phyloP scores from a whole-genome alignment of 2,113 vertebrate species.

The Limnothrissa miodon region DNA sequence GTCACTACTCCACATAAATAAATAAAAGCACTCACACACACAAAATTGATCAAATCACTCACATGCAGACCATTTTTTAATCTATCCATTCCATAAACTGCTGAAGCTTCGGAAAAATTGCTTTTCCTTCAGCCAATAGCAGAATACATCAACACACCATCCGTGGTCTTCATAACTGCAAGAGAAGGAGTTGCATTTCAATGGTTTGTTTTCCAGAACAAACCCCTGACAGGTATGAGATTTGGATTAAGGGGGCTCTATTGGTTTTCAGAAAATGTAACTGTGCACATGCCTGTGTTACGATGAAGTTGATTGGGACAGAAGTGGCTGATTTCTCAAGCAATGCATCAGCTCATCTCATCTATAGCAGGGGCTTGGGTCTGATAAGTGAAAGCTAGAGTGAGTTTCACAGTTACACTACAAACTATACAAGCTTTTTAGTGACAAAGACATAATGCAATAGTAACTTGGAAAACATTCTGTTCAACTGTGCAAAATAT shows the following conservation, averaged over 20 bases:
- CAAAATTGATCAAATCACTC: not conserved
- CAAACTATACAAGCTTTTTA: no score
- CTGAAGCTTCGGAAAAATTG: not conserved
- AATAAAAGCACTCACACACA: not conserved
- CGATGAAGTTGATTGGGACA: not conserved
- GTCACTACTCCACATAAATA: not conserved
- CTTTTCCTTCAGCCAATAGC: not conserved
- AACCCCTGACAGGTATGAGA: not conserved
- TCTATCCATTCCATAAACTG: not conserved
- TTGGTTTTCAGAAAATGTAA: not conserved
- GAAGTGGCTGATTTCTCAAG: not conserved
- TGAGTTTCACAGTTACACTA: not conserved
- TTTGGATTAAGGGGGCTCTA: not conserved
- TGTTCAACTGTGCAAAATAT: no score
- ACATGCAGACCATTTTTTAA: not conserved
- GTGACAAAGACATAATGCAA: no score
- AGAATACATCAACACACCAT: not conserved
- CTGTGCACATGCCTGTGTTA: not conserved
- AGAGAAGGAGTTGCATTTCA: not conserved
- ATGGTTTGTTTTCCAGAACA: not conserved
- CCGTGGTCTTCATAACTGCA: not conserved
- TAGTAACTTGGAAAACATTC: no score
- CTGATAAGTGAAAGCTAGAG: not conserved
- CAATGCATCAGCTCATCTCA: not conserved
- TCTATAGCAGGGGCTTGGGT: not conserved